Percentiles rank a stretch among this genome's conserved stretches.
These are phyloP conservation scores for Schizopygopsis pylzovi DNA, from an alignment of 2,797 vertebrate genomes.

Conservation along the genomic window DNA sequence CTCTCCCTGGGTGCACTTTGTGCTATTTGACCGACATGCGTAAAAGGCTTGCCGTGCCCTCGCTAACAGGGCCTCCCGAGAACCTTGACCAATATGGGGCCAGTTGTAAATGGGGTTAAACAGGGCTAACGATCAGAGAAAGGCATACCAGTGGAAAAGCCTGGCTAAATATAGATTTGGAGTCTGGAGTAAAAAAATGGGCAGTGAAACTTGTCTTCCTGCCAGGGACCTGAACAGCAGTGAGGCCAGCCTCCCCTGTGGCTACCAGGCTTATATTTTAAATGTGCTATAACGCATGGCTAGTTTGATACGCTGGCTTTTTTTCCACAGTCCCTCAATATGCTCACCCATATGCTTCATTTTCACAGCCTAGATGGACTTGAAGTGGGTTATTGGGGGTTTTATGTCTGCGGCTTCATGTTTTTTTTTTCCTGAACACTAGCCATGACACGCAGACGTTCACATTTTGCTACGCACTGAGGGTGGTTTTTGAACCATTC, in stretches of 20 bases:
- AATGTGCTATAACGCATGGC: constrained; percentile 70
- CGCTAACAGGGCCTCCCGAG: constrained; percentile 41
- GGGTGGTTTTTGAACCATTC: constrained; percentile 9
- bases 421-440: background rate
- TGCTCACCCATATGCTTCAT: constrained; percentile 62
- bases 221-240: constrained; percentile 73
- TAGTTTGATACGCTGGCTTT: constrained; percentile 56
- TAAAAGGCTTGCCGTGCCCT: constrained; percentile 44
- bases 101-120: constrained; percentile 78
- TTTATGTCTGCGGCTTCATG: background rate
- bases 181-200: constrained; percentile 69
- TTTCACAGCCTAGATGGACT: constrained; percentile 46
- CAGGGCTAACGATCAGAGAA: constrained; percentile 79
- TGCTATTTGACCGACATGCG: constrained; percentile 62
- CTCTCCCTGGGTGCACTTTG: constrained; percentile 44
- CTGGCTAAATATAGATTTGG: constrained; percentile 81
- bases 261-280: constrained; percentile 62
- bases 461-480: constrained; percentile 1
- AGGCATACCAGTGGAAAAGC: constrained; percentile 79
- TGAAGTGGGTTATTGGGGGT: constrained; percentile 46
- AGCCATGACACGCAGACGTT: background rate
- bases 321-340: constrained; percentile 55
- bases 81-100: constrained; percentile 55
- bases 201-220: constrained; percentile 65
- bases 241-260: constrained; percentile 57